Base-by-base conservation (phyloP, 2,888 invertebrate genomes). In the Neocrepidodera transversa region DNA sequence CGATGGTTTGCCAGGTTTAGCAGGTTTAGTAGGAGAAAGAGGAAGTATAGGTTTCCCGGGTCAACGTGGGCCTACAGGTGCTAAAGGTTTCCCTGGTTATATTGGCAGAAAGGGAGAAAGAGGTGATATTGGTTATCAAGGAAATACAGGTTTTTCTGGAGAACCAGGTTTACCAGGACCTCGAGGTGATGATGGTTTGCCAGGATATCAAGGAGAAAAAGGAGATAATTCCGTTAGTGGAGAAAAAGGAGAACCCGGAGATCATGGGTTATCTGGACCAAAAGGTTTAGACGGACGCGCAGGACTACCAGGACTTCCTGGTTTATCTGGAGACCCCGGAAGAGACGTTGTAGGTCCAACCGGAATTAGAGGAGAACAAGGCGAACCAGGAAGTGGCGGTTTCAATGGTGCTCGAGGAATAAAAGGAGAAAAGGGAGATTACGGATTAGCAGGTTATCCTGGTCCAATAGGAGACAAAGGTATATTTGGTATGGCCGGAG, bases 191-290 rank as follows among this genome's bases (percentile, higher is more conserved):
- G 60, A 67, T 1, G 84, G 84, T n/a, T 68, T 69, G 17, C 66
- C 73, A 8, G 81, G 80, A 7, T 63, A 68, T 30, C 71, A 71
- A 48, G 81, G 81, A 45, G 66, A 71, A 26, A 75, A 71, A 67
- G 91, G 91, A 60, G 85, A 86, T n/a, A 79, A 82, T 45, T 81
- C 87, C 0, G 80, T 83, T 49, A 85, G 83, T 63, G 89, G 89
- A 1, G 80, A 82, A 58, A 85, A 86, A 74, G 90, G 90, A 30
- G 86, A 87, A 14, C 28, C 40, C 2, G 88, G 86, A 20, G 67
- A 70, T 36, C 62, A 62, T 13, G 76, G 76, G 7, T 52, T 69
- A n/a, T 61, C 62, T 10, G 76, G 76, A 14, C 38, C 40, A 8
- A 60, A 69, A 32, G 75, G 75, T 23, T 58, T 59, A 17, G 60